Conservation (phyloP, 1,140 invertebrate species). For the Nymphalis io region DNA sequence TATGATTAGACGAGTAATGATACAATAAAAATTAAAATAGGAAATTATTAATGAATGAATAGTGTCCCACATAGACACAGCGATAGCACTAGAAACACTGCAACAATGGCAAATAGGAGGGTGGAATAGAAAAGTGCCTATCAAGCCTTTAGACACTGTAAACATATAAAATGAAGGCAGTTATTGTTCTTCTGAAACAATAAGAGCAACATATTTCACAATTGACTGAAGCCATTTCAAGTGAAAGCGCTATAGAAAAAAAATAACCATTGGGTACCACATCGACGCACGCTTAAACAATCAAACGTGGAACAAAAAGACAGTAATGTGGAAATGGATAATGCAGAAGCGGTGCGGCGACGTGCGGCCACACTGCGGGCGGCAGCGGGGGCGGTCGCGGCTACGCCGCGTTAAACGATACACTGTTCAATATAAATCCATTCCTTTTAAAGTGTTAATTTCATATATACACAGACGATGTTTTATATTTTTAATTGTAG, state of each 20-base stretch:
- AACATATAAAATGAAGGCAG: conserved; percentile 78
- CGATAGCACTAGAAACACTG: conserved; percentile 37
- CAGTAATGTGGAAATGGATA: conserved; percentile 78
- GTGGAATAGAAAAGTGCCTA: conserved; percentile 70
- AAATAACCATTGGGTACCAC: conserved; percentile 75
- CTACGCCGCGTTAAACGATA: background rate
- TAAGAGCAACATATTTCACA: conserved; percentile 77
- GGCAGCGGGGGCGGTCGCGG: background rate
- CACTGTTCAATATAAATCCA: background rate
- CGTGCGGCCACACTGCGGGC: conserved; percentile 23
- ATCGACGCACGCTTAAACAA: conserved; percentile 79
- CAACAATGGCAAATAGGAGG: conserved; percentile 61
- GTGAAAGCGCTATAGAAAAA: conserved; percentile 74
- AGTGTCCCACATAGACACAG: conserved; percentile 34
- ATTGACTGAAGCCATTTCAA: conserved; percentile 77
- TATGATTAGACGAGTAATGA: background rate
- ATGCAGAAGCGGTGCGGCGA: conserved; percentile 50
- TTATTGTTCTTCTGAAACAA: conserved; percentile 78
- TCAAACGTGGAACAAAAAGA: conserved; percentile 79
- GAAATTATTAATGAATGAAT: conserved; percentile 24
- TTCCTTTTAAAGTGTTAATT: no score
- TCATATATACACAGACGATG: no score
- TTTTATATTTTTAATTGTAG: no score
- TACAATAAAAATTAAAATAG: conserved; percentile 5
- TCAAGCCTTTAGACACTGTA: conserved; percentile 75